These are phyloP conservation scores for Ctenopoma multispine DNA, from an alignment of 2,797 vertebrate species.

Conservation along the genomic window DNA sequence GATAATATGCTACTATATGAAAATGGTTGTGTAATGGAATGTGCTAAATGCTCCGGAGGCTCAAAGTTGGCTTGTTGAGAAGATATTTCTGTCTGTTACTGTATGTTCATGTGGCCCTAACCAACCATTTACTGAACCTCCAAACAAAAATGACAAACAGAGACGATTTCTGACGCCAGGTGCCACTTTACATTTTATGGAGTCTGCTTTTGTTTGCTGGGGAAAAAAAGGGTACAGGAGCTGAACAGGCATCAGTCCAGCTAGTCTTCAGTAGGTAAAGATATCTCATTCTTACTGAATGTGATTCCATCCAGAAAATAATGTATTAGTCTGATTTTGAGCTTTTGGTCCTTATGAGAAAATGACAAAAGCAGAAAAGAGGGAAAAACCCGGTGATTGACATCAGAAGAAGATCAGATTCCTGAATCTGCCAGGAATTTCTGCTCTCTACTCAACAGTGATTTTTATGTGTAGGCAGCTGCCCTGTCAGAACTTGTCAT, in stretches of 20 bases:
- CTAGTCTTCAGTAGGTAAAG: neutral
- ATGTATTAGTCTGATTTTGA: neutral
- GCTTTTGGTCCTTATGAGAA: neutral
- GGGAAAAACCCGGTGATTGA: neutral
- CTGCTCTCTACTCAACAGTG: neutral
- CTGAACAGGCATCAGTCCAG: neutral
- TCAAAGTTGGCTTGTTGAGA: neutral
- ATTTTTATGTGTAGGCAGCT: conserved; percentile 36
- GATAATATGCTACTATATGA: neutral
- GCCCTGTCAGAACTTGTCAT: conserved; percentile 55
- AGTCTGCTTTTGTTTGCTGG: no score
- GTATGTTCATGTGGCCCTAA: neutral
- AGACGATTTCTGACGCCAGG: neutral
- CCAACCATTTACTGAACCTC: neutral
- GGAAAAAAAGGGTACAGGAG: no score
- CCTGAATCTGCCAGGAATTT: conserved; percentile 21
- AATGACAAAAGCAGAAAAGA: neutral
- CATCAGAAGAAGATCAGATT: conserved; percentile 23
- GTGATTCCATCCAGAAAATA: neutral
- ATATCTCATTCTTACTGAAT: neutral
- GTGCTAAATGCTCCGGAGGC: neutral
- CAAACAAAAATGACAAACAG: neutral
- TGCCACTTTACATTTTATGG: no score
- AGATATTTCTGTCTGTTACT: neutral
- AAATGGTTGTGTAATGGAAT: conserved; percentile 31